Base-by-base conservation (phyloP, 1,140 invertebrate genomes). In the Muscidifurax raptorellus region DNA sequence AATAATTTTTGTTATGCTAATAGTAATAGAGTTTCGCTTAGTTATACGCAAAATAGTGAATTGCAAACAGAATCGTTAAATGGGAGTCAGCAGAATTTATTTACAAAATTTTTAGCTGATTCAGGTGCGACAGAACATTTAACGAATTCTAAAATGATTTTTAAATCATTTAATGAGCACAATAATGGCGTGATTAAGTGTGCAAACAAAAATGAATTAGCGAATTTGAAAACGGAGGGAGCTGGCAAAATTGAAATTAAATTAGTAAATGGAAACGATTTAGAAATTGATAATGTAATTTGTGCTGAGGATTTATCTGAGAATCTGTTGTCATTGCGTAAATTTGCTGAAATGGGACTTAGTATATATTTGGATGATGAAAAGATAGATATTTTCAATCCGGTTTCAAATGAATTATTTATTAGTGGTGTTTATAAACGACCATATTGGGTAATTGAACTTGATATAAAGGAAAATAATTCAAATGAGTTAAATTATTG, bases 321-420 rank as follows among this genome's bases (percentile, higher is more conserved):
- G 44, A 88, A 88, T 82, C 78, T 88, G 25, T 36, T 88, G 27
- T 87, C 86, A 64, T 30, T 88, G 12, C 66, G 86, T 76, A 84
- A 84, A 64, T 87, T 88, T 78, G 85, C 75, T 47, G 85, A 85
- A 67, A 82, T 77, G n/a, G 78, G 78, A 9, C 18, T 80, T 25
- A 18, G 13, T 7, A 80, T 80, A n/a, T 80, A 80, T 47, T 27
- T 80, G 36, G 78, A 69, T 18, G 22, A 69, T 15, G 3, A 80
- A 22, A 80, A 28, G 69, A 80, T 80, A 25, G 25, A 27, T 44
- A 80, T 69, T 2, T 69, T 69, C 36, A 59, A 80, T 28, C 78
- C 78, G 9, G 15, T n/a, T 25, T 28, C 78, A 44, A 67, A 80
- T 27, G 66, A 80, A 40, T 13, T 27, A 44, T n/a, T 80, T 44